Evolutionary conservation across 2,888 invertebrate genomes (phyloP), one percentile per base, ranked within the genome.

Genomic region (Sclerodermus sp.): DNA sequence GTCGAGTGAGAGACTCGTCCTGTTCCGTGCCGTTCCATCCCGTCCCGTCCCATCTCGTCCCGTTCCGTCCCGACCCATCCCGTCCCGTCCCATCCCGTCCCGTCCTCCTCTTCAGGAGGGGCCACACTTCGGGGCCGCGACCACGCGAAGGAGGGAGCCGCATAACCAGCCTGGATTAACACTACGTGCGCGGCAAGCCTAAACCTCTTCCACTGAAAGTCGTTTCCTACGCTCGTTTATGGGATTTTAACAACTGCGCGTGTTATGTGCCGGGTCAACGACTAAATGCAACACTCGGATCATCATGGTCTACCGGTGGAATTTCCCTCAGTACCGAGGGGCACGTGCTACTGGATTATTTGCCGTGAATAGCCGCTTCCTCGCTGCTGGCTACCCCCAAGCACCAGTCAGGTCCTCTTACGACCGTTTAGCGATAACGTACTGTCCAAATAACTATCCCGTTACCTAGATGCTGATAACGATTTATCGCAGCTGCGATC

Each of bases 101-200:
- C 46, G 46, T 53, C 55, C 57, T 60, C 58, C 55, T 59, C 60
- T 60, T 66, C 55, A 57, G 59, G 53, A 57, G 59, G 34, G 12
- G 13, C 12, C 51, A 47, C 30, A 44, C 40, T 17, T 12, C 44
- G 30, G 34, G 12, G 34, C n/a, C 34, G 12, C 34, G 53, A 47
- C 47, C 30, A 46, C 46, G 50, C 51, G 43, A 44, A 42, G 9
- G 45, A 47, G 43, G 31, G 42, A 14, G 47, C 18, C 17, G 12
- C 16, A 16, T 29, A 10, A 38, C 12, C 39, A 16, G 43, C 62
- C 57, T 60, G 73, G 71, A 75, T 76, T 74, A 76, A 68, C 70
- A 64, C 53, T 74, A 75, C 75, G 73, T 74, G 75, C 70, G 57
- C 62, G 60, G 71, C 70, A 63, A 74, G 67, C 67, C 69, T 69